Conservation (phyloP, 2,888 invertebrate species). For the Melitaea athalia region DNA sequence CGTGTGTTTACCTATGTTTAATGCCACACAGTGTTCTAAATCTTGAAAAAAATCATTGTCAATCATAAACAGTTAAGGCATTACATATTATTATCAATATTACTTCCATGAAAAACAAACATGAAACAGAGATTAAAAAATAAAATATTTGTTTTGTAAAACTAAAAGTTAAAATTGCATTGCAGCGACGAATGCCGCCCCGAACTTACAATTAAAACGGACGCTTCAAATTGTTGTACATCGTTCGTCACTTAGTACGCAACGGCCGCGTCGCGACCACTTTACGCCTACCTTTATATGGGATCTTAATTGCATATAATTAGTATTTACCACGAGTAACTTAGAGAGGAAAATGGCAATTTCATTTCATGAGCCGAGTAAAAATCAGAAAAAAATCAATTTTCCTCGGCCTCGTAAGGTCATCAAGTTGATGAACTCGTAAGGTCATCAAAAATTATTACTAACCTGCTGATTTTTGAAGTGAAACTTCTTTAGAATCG, state of each 20-base stretch:
- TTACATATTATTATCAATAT: too few species aligned
- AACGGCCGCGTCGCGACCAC: conserved; percentile 32
- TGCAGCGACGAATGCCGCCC: conserved; percentile 55
- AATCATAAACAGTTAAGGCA: too few species aligned
- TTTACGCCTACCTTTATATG: conserved; percentile 18
- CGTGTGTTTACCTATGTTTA: too few species aligned
- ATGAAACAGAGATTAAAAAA: conserved; percentile 6
- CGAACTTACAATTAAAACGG: conserved; percentile 82
- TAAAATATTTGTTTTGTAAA: conserved; percentile 44
- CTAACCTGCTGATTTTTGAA: too few species aligned
- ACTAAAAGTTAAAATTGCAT: conserved; percentile 70
- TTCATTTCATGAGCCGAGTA: background rate
- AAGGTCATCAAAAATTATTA: too few species aligned
- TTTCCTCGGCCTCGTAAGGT: too few species aligned
- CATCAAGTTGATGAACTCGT: too few species aligned
- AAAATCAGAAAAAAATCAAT: too few species aligned
- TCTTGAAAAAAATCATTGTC: too few species aligned
- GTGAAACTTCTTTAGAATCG: too few species aligned
- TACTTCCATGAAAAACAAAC: too few species aligned
- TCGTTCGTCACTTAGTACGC: conserved; percentile 77
- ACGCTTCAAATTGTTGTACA: conserved; percentile 80
- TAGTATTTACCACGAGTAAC: conserved; percentile 16
- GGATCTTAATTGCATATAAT: conserved; percentile 24
- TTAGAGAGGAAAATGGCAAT: background rate
- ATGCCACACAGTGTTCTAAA: too few species aligned